These are phyloP conservation scores for Lycopodina hypogea DNA, from an alignment of 37 sponge, comb jelly and placozoan species.

Conservation along the genomic window DNA sequence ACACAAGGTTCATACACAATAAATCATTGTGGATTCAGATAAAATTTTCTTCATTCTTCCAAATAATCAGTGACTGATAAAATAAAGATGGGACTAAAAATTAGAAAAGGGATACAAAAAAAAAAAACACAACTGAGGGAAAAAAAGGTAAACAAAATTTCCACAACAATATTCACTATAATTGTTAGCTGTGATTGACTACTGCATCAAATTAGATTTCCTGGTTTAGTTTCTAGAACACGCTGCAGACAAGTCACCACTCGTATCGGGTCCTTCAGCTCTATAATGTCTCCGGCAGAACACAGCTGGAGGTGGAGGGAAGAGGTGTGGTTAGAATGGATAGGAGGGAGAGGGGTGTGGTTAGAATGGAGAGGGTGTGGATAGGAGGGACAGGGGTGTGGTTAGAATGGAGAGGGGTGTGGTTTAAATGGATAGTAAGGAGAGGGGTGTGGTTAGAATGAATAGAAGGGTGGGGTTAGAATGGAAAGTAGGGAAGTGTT, in stretches of 20 bases:
- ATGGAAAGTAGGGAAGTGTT: no score
- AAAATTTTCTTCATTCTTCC: no score
- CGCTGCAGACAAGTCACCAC: constrained; percentile 53
- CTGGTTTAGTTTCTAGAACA: constrained; percentile 33
- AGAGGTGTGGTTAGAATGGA: no score
- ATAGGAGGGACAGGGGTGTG: not conserved
- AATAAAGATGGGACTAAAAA: no score
- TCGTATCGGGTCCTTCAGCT: constrained; percentile 62
- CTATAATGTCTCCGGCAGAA: constrained; percentile 75
- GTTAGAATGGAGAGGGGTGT: not conserved
- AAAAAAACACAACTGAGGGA: no score
- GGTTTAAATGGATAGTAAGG: not conserved
- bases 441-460: no score
- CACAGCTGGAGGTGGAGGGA: constrained; percentile 30
- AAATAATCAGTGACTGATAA: no score
- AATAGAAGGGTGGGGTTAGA: not conserved
- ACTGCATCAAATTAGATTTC: constrained; percentile 7
- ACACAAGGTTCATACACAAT: no score
- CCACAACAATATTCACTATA: not conserved
- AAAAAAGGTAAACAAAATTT: not conserved
- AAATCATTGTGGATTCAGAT: no score
- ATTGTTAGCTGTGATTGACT: no score
- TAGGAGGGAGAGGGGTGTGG: not conserved
- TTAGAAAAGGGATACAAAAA: no score
- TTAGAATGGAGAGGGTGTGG: not conserved